These are phyloP conservation scores for Florisuga fusca DNA, from an alignment of 2,797 vertebrate genomes.

Conservation along the genomic window DNA sequence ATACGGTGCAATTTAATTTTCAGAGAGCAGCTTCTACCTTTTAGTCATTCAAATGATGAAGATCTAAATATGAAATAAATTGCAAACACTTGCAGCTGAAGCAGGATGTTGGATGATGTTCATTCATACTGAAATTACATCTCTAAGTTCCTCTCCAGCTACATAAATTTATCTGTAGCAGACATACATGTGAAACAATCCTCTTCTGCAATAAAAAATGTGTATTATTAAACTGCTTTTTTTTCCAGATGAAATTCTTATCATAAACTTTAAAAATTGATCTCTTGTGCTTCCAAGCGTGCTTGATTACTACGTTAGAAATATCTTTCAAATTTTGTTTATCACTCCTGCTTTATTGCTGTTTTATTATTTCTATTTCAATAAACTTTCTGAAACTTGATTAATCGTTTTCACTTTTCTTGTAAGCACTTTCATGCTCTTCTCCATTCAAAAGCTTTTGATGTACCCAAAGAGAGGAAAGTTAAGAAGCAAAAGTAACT, in stretches of 20 bases:
- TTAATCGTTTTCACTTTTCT: neutral
- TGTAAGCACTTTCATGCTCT: neutral
- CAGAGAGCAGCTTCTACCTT: neutral
- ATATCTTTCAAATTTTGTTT: neutral
- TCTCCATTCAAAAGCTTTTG: neutral
- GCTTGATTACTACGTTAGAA: neutral
- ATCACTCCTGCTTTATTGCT: neutral
- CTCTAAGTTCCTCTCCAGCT: neutral
- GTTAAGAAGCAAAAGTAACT: neutral
- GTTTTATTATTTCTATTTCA: neutral
- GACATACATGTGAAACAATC: neutral
- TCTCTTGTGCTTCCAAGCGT: neutral
- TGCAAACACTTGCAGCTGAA: constrained; percentile 46
- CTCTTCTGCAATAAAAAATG: neutral
- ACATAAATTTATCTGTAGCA: neutral
- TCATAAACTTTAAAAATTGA: neutral
- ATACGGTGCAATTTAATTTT: neutral
- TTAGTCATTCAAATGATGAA: neutral
- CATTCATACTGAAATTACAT: constrained; percentile 48
- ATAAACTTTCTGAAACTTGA: neutral
- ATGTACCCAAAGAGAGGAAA: neutral
- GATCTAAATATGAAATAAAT: constrained; percentile 54
- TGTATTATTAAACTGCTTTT: neutral
- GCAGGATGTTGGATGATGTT: constrained; percentile 29
- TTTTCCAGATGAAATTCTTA: neutral